Percentiles rank a stretch among this genome's conserved stretches.
Evolutionary conservation across 2,888 invertebrate species (phyloP).

Genomic region (Rhorus exstirpatorius): DNA sequence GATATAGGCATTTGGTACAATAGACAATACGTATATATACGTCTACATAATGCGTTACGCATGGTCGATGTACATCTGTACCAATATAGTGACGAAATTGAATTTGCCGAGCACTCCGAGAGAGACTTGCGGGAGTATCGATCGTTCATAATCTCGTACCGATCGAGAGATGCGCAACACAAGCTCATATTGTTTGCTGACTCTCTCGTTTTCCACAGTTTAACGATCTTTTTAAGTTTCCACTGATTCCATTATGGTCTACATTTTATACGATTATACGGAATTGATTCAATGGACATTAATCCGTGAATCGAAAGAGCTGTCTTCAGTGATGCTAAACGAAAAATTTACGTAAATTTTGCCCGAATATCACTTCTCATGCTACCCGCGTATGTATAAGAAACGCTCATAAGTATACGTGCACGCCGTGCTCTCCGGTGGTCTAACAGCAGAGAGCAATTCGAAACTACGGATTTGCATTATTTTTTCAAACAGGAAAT

Average conservation of each 20-base stretch:
- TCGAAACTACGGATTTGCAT: conserved; percentile 36
- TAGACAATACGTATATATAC: conserved; percentile 6
- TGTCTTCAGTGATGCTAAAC: too few species aligned
- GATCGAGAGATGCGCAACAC: conserved; percentile 21
- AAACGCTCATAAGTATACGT: conserved; percentile 77
- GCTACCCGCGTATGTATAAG: conserved; percentile 75
- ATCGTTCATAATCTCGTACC: conserved; percentile 39
- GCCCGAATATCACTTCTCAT: conserved; percentile 81
- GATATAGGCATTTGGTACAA: conserved; percentile 19
- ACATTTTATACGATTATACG: too few species aligned
- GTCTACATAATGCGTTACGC: conserved; percentile 30
- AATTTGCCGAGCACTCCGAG: conserved; percentile 53
- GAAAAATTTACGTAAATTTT: conserved; percentile 77
- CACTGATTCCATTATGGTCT: too few species aligned
- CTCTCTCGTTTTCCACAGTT: neutral
- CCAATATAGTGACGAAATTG: conserved; percentile 64
- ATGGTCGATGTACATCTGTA: conserved; percentile 50
- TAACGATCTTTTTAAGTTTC: neutral
- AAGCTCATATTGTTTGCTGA: neutral
- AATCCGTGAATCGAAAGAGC: too few species aligned
- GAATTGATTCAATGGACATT: too few species aligned
- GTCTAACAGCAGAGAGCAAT: conserved; percentile 44
- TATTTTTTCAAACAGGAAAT: conserved; percentile 15
- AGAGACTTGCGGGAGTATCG: conserved; percentile 53
- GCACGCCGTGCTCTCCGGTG: conserved; percentile 67